Conservation (phyloP, 2,888 invertebrate species). For the Volucella inanis region DNA sequence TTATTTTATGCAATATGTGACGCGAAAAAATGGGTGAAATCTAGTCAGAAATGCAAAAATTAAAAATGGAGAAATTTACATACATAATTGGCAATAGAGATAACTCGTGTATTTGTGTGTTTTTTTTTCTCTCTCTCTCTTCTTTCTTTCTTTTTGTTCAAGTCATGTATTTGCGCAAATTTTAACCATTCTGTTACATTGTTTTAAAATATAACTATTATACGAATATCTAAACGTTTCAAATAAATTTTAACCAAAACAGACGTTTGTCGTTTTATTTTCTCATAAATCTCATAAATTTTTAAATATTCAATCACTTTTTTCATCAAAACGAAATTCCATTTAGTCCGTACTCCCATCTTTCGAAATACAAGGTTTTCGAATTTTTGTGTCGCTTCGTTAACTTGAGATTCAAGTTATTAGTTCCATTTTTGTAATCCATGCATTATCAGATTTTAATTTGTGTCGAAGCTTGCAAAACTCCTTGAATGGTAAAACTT, state of each 20-base stretch:
- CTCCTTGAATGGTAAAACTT: no score
- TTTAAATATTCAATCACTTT: no score
- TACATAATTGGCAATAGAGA: constrained; percentile 46
- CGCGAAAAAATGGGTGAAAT: constrained; percentile 69
- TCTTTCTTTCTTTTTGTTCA: constrained; percentile 33
- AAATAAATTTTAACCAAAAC: constrained; percentile 63
- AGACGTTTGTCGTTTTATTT: background rate
- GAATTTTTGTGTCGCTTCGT: no score
- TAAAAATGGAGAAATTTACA: background rate
- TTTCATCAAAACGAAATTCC: no score
- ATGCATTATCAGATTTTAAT: no score
- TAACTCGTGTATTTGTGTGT: constrained; percentile 18
- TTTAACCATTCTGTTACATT: constrained; percentile 56
- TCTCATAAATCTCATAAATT: background rate
- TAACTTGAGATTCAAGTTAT: no score
- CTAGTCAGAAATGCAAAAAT: constrained; percentile 60
- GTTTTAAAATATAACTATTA: constrained; percentile 45
- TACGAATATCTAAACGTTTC: constrained; percentile 47
- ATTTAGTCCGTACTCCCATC: no score
- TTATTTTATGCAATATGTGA: constrained; percentile 55
- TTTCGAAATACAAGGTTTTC: no score
- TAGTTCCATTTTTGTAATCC: no score
- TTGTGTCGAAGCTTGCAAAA: no score
- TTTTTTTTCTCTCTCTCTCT: background rate
- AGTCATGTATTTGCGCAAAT: constrained; percentile 50